Evolutionary conservation across 2,888 invertebrate genomes (phyloP).

Genomic region (Xanthorhoe spadicearia): DNA sequence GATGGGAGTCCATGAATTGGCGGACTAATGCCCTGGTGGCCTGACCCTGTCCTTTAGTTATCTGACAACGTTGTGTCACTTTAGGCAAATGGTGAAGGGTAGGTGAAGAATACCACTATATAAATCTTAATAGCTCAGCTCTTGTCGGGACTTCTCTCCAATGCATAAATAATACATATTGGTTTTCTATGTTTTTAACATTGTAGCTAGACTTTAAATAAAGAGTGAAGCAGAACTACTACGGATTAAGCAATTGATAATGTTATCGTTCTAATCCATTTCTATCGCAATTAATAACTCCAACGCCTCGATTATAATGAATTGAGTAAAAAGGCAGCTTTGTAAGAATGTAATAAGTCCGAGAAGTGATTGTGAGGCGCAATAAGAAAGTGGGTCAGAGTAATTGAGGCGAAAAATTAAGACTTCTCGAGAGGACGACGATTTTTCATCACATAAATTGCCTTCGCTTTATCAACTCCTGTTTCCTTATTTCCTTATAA

Average conservation of each 20-base stretch:
- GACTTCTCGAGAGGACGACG: slow-evolving; percentile 39
- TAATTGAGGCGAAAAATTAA: slow-evolving; percentile 40
- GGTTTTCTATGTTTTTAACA: too few species aligned
- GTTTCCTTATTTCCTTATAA: slow-evolving; percentile 24
- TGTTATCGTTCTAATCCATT: background rate
- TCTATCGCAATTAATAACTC: background rate
- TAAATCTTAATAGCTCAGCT: too few species aligned
- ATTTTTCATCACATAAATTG: slow-evolving; percentile 41
- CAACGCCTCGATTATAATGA: slow-evolving; percentile 20
- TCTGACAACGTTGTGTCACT: background rate
- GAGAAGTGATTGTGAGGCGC: slow-evolving; percentile 22
- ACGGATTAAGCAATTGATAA: background rate
- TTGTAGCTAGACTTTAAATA: background rate
- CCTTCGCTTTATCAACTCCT: slow-evolving; percentile 32
- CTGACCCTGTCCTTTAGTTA: background rate
- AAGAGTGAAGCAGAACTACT: background rate
- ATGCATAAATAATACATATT: too few species aligned
- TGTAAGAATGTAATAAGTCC: slow-evolving; percentile 27
- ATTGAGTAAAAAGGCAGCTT: slow-evolving; percentile 24
- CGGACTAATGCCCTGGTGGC: slow-evolving; percentile 6
- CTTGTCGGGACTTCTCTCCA: too few species aligned
- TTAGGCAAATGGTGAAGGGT: too few species aligned
- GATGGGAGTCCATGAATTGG: slow-evolving; percentile 5
- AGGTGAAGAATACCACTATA: too few species aligned
- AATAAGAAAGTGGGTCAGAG: slow-evolving; percentile 38